Base-by-base conservation (phyloP, 2,113 vertebrate species). In the Sclerurus mexicanus region DNA sequence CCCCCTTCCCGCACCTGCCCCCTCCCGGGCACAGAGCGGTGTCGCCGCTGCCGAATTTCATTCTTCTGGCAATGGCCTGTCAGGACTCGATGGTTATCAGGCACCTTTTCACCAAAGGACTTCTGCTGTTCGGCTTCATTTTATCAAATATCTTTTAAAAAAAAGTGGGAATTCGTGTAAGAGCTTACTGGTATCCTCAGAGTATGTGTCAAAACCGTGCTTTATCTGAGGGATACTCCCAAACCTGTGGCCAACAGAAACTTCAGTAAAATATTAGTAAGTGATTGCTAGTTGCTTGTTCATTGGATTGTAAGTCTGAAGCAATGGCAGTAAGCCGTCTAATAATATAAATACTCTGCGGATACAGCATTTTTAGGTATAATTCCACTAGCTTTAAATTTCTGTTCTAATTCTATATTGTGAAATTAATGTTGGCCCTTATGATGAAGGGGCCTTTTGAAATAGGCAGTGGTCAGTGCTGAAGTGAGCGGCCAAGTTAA, bases 161-260 rank as follows among this genome's bases (percentile, higher is more conserved):
- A 46, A 30, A 64, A 35, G 28, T 0, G n/a, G 28, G 20, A 16
- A 1, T 81, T 56, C 7, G 11, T 37, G n/a, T 83, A 27, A 9
- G 0, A 3, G 33, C 1, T 0, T 24, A 15, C 24, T 25, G 7
- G 4, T n/a, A 27, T n/a, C 40, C 8, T 59, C 39, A 19, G 56
- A 31, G 39, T 0, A 0, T 18, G 1, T 20, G 27, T 17, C 33
- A 27, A 7, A 86, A 47, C 33, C 12, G 0, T 19, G 30, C 10
- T 60, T 56, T 39, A 15, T 39, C 15, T 39, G 16, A 81, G 10
- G 14, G 44, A 12, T 39, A 18, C 40, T 16, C 14, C 28, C 24
- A 35, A 23, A 39, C 24, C 28, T 58, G 3, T n/a, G 59, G 49
- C 35, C 24, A 9, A 47, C 52, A n/a, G 40, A 40, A 60, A 28